Percentiles rank a stretch among this genome's conserved stretches.
phyloP scores from a whole-genome alignment of 2,113 vertebrate genomes.

The Chloebia gouldiae region DNA sequence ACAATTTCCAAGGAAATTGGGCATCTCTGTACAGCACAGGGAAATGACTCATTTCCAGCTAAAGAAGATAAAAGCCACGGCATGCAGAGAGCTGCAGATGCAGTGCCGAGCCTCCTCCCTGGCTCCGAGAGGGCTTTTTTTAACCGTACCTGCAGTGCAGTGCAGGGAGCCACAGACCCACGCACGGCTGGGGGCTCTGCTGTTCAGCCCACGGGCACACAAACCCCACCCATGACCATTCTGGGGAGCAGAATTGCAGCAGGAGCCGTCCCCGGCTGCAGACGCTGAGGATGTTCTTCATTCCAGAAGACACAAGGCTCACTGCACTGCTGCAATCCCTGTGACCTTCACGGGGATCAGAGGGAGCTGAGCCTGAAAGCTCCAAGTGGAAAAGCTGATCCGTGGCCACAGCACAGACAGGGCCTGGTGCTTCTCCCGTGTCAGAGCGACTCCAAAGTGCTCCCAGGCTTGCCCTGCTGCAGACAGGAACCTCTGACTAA shows the following conservation, averaged over 20 bases:
- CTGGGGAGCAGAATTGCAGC: background rate
- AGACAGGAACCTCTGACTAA: background rate
- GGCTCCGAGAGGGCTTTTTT: background rate
- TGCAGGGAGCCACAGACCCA: background rate
- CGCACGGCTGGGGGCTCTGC: fast-evolving
- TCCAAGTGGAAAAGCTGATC: background rate
- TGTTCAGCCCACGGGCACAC: background rate
- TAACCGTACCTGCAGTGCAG: background rate
- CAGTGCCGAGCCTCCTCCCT: background rate
- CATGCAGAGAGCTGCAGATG: slow-evolving; percentile 23
- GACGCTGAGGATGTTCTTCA: background rate
- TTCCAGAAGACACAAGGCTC: background rate
- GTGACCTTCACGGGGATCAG: slow-evolving; percentile 20
- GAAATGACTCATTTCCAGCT: slow-evolving; percentile 44
- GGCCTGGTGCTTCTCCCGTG: background rate
- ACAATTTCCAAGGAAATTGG: slow-evolving; percentile 15
- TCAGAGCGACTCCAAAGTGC: background rate
- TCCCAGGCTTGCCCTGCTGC: background rate
- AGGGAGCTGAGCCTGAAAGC: background rate
- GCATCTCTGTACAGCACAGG: slow-evolving; percentile 14
- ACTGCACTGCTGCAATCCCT: background rate
- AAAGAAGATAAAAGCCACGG: background rate
- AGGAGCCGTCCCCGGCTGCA: fast-evolving
- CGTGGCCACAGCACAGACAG: background rate
- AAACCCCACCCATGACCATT: background rate